Base-by-base conservation (phyloP, 2,888 invertebrate species). In the Eremobia ochroleuca region DNA sequence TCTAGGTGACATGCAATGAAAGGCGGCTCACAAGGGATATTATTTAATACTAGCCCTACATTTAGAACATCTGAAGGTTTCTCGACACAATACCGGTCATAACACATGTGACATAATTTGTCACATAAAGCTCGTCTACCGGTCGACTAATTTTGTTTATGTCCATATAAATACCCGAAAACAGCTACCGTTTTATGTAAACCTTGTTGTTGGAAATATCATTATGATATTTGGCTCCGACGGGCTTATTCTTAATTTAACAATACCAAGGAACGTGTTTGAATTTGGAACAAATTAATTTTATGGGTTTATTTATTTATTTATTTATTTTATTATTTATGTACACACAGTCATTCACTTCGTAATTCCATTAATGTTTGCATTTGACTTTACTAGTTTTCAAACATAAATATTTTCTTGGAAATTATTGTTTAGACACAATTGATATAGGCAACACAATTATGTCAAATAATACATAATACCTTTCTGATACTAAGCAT, bases 121-220 rank as follows among this genome's bases (percentile, higher is more conserved):
- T 59, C 67, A 59, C 8, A 55, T 18, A 67, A 71, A n/a, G n/a
- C n/a, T n/a, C n/a, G n/a, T n/a, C n/a, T 34, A 34, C 2, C 83
- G 70, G 79, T 62, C 74, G 73, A 67, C 61, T 73, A 49, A 73
- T 78, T 49, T 61, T 66, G 66, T 79, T 61, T 31, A 13, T 43
- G 4, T 34, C 37, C 28, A 49, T 25, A 58, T 58, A 66, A 58
- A 77, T 81, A 40, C n/a, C 28, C 61, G 31, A 81, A 71, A 65
- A 82, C 71, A 64, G 37, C 3, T 55, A 40, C 13, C 37, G 37
- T 62, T 52, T 8, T 28, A 46, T n/a, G 1, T 49, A 64, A 49
- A 68, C 55, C 61, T 65, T 61, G 4, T 70, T 66, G n/a, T 66
- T 59, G 31, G 49, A 70, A 81, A 70, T 70, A 37, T 46, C 18